Percentiles rank a stretch among this genome's conserved stretches.
Conservation (phyloP, 1,140 invertebrate genomes). For the Bombus consobrinus region DNA sequence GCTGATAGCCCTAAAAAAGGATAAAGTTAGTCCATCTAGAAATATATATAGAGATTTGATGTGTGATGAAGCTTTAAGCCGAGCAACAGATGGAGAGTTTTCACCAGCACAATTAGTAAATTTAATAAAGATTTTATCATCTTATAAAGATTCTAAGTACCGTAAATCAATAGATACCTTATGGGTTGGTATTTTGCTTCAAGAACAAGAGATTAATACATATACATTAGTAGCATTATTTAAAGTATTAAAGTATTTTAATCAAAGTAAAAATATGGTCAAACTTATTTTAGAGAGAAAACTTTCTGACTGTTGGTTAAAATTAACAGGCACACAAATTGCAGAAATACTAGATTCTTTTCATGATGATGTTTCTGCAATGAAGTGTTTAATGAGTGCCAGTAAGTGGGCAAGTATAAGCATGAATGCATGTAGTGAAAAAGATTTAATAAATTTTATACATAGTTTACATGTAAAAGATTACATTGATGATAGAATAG, state of each 20-base stretch:
- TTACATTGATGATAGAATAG: constrained; percentile 78
- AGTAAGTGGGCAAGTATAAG: constrained; percentile 86
- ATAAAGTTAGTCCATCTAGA: constrained; percentile 76
- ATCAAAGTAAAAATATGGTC: constrained; percentile 85
- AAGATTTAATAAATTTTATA: constrained; percentile 85
- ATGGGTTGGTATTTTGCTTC: constrained; percentile 87
- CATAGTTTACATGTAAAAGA: constrained; percentile 83
- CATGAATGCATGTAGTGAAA: constrained; percentile 85
- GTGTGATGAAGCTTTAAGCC: constrained; percentile 85
- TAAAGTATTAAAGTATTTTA: constrained; percentile 84
- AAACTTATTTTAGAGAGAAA: constrained; percentile 86
- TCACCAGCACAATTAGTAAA: constrained; percentile 85
- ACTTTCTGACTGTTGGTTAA: constrained; percentile 84
- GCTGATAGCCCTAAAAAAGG: constrained; percentile 77
- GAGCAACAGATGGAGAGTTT: constrained; percentile 85
- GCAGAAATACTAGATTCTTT: constrained; percentile 84
- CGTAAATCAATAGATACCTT: constrained; percentile 85
- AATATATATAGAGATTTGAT: constrained; percentile 84
- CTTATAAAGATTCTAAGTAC: constrained; percentile 80
- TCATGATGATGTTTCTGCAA: constrained; percentile 38
- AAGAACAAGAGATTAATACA: constrained; percentile 84
- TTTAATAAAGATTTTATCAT: constrained; percentile 79
- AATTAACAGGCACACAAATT: constrained; percentile 83
- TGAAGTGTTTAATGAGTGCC: constrained; percentile 80
- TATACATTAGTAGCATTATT: constrained; percentile 85